These are phyloP conservation scores for Orthosia gothica DNA, from an alignment of 2,888 invertebrate species.

Conservation along the genomic window DNA sequence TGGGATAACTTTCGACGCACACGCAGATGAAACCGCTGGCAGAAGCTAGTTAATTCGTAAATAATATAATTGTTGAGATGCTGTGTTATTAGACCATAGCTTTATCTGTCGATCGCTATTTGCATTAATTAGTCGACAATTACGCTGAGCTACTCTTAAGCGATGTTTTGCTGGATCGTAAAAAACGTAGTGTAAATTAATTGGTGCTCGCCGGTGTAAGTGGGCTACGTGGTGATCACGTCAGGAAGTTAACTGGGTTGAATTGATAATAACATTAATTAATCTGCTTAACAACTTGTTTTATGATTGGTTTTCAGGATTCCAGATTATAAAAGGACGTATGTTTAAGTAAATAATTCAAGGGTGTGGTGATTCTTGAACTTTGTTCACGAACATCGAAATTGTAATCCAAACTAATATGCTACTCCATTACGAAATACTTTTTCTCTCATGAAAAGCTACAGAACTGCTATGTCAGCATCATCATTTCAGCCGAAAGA, in stretches of 20 bases:
- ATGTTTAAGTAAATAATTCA: not conserved
- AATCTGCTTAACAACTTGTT: not conserved
- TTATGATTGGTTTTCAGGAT: conserved; percentile 1
- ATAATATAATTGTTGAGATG: conserved; percentile 31
- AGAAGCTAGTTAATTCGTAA: too few species aligned
- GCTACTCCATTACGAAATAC: too few species aligned
- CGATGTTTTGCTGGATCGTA: conserved; percentile 49
- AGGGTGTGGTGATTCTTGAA: too few species aligned
- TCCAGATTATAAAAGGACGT: not conserved
- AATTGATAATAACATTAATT: conserved; percentile 1
- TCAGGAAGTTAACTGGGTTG: conserved; percentile 24
- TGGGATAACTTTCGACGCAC: too few species aligned
- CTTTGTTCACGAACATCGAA: too few species aligned
- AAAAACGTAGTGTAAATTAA: conserved; percentile 59
- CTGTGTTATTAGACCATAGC: conserved; percentile 50
- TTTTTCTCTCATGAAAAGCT: too few species aligned
- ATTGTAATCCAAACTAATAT: too few species aligned
- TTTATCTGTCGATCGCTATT: conserved; percentile 62
- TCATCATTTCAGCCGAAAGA: too few species aligned
- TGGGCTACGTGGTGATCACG: conserved; percentile 43
- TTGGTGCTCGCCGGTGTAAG: conserved; percentile 26
- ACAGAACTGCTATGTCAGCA: too few species aligned
- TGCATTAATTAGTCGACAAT: conserved; percentile 66
- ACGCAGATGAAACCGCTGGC: too few species aligned
- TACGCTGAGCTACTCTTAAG: conserved; percentile 45